These are phyloP conservation scores for Donacobius atricapilla DNA, from an alignment of 2,113 vertebrate species.

Conservation along the genomic window DNA sequence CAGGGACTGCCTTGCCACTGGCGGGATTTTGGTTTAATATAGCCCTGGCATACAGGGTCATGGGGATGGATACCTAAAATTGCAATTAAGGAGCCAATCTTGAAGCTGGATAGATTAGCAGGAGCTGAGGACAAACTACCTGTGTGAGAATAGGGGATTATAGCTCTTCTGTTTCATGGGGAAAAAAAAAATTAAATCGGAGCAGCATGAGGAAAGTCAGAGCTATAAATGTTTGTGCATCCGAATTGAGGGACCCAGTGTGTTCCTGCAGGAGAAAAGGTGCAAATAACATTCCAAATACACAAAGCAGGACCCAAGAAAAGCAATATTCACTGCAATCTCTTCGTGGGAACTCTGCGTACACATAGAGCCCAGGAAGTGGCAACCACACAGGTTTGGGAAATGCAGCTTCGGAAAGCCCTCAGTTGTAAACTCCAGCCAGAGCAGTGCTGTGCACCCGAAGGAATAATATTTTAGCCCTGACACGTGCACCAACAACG, in stretches of 20 bases:
- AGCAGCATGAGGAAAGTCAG: background rate
- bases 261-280: background rate
- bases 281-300: background rate
- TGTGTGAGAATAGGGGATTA: background rate
- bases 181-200: background rate
- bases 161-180: background rate
- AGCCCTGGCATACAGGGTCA: background rate
- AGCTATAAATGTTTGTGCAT: background rate
- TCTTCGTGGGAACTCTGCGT: background rate
- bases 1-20: background rate
- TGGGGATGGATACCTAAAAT: background rate
- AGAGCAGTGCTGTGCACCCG: background rate
- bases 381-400: background rate
- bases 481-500: background rate
- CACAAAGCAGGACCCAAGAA: background rate
- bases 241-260: rapidly evolving
- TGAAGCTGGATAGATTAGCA: background rate
- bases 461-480: background rate
- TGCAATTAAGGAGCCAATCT: background rate
- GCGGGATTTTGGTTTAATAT: background rate
- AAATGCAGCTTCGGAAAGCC: background rate
- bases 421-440: background rate
- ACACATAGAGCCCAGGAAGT: background rate
- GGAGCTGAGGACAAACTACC: background rate
- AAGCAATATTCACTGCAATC: background rate